phyloP scores from a whole-genome alignment of 2,888 invertebrate species.

The Scaptodrosophila latifasciaeformis region DNA sequence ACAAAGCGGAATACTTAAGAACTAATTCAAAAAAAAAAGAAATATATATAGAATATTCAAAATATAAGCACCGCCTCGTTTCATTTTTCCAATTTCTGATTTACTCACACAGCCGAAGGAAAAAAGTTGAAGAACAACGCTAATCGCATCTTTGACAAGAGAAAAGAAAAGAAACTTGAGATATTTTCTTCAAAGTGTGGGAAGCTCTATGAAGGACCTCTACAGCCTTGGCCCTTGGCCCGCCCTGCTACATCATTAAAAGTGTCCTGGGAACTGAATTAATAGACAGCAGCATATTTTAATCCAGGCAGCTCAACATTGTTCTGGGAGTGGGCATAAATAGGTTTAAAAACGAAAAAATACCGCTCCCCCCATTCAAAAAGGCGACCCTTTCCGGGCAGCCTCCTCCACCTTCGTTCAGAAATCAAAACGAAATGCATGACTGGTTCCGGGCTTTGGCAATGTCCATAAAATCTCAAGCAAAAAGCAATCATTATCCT shows the following conservation, averaged over 20 bases:
- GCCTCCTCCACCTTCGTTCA: not conserved
- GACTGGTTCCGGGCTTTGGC: constrained; percentile 36
- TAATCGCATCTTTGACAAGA: constrained; percentile 46
- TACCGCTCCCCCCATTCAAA: not conserved
- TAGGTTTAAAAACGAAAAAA: not conserved
- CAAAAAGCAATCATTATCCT: constrained; percentile 59
- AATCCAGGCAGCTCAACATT: constrained; percentile 49
- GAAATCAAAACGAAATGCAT: constrained; percentile 48
- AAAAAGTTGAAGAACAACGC: constrained; percentile 45
- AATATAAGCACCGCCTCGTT: too few species aligned
- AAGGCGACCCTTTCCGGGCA: constrained; percentile 4
- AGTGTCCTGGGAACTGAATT: constrained; percentile 11
- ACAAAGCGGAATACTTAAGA: constrained; percentile 66
- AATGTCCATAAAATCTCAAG: constrained; percentile 41
- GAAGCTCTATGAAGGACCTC: not conserved
- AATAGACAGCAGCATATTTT: constrained; percentile 22
- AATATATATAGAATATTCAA: constrained; percentile 13
- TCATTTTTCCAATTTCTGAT: too few species aligned
- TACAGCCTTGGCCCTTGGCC: too few species aligned
- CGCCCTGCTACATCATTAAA: constrained; percentile 24
- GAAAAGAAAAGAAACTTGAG: constrained; percentile 5
- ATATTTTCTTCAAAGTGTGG: not conserved
- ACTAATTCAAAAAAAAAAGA: constrained; percentile 26
- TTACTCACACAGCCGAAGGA: too few species aligned
- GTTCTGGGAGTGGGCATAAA: constrained; percentile 17